Conservation (phyloP, 2,888 invertebrate genomes). For the Rhyacophila evoluta region DNA sequence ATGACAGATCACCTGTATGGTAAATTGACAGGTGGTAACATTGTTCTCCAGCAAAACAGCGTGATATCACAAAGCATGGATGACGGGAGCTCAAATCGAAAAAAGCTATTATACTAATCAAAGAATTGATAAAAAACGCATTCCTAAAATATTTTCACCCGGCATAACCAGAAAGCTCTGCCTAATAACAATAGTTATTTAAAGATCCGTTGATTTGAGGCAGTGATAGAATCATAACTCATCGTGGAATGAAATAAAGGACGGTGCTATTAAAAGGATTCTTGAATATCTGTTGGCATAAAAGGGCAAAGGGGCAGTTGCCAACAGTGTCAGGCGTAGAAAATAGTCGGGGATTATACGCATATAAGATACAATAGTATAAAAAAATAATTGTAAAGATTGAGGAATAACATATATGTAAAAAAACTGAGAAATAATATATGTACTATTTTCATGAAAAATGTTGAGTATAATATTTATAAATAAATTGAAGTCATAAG, state of each 20-base stretch:
- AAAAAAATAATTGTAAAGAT: no score
- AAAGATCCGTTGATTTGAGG: slow-evolving; percentile 50
- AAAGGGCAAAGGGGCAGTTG: slow-evolving; percentile 31
- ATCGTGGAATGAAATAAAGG: slow-evolving; percentile 42
- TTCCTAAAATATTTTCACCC: slow-evolving; percentile 45
- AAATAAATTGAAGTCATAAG: no score
- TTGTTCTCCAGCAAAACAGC: slow-evolving; percentile 33
- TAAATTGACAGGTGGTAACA: slow-evolving; percentile 9
- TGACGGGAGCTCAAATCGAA: slow-evolving; percentile 34
- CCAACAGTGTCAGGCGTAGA: not conserved
- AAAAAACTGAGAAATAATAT: no score
- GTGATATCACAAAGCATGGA: slow-evolving; percentile 15
- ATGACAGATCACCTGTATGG: slow-evolving; percentile 19
- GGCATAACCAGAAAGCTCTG: slow-evolving; percentile 30
- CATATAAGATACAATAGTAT: no score
- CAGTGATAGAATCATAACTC: slow-evolving; percentile 43
- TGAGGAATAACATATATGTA: no score
- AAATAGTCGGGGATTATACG: not conserved
- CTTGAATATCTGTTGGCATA: slow-evolving; percentile 29
- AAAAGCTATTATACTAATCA: slow-evolving; percentile 50
- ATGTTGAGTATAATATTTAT: no score
- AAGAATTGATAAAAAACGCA: slow-evolving; percentile 48
- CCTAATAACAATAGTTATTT: slow-evolving; percentile 53
- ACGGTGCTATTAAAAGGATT: slow-evolving; percentile 48
- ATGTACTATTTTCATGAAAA: no score